phyloP scores from a whole-genome alignment of 1,140 invertebrate genomes.

The Doryteuthis pealeii region DNA sequence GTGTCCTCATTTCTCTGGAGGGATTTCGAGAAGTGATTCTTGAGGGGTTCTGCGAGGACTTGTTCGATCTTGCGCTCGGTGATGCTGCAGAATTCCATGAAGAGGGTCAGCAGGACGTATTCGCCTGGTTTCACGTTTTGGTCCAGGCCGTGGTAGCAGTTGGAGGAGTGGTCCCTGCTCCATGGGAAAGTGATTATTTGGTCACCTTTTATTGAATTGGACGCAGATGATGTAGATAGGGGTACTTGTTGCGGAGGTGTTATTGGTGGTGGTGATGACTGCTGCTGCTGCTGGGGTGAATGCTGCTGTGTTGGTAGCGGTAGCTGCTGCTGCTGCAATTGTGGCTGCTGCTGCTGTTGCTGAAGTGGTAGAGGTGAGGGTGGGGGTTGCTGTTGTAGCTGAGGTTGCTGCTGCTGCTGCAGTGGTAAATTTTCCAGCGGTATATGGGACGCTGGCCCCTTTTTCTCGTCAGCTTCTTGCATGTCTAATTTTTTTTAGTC shows the following conservation, averaged over 20 bases:
- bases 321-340: too few species aligned
- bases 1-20: constrained; percentile 92
- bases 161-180: constrained; percentile 30
- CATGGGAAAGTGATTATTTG: constrained; percentile 38
- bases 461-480: not conserved
- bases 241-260: not conserved
- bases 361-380: too few species aligned
- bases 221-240: not conserved
- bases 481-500: not conserved
- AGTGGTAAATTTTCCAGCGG: not conserved
- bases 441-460: not conserved
- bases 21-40: constrained; percentile 89
- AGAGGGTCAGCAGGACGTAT: constrained; percentile 91
- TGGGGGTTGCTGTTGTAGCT: too few species aligned
- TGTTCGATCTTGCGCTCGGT: constrained; percentile 94
- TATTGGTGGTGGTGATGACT: too few species aligned
- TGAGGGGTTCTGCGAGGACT: constrained; percentile 81
- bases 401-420: too few species aligned
- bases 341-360: too few species aligned
- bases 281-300: too few species aligned
- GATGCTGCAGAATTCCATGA: constrained; percentile 89
- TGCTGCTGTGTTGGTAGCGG: too few species aligned
- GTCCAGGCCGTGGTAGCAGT: constrained; percentile 23
- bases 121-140: constrained; percentile 68
- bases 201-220: not conserved